Base-by-base conservation (phyloP, 1,140 invertebrate genomes). In the Planococcus citri region DNA sequence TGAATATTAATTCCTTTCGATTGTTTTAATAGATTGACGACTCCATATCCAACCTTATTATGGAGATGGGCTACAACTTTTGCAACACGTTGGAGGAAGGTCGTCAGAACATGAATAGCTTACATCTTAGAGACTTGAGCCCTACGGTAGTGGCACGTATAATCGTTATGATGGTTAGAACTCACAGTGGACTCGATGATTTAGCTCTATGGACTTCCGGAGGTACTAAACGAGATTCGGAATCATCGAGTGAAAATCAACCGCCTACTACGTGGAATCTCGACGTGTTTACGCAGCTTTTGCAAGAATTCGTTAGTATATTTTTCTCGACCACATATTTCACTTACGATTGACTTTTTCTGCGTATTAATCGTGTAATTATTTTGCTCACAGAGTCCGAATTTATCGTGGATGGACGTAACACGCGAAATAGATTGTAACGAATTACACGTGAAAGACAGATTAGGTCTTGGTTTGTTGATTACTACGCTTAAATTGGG, bases 341-440 rank as follows among this genome's bases (percentile, higher is more conserved):
- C 41, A 9, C 37, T 64, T 41, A 1, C 61, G 21, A 24, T 1
- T n/a, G 21, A 8, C 21, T 12, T 61, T 12, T 61, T 17, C 21
- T 17, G 58, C 21, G 58, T 61, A n/a, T n/a, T n/a, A n/a, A n/a
- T n/a, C n/a, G n/a, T n/a, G n/a, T 37, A 20, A 69, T 51, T 72
- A 27, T 58, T 73, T 71, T 75, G 71, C 71, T 72, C 74, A 41
- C 70, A 84, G 80, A 78, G 80, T 72, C 87, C 90, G 9, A 88
- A 87, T 74, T 77, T 97, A 33, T 87, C 88, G 74, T 97, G 95
- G 94, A 92, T 88, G 75, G 95, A 97, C 75, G 92, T 98, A 0
- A 87, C 96, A 61, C 77, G 86, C 69, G 91, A 96, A 77, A 78
- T 97, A 29, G 95, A 98, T 77, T 90, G 97, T 78, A 82, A 87